Evolutionary conservation across 2,888 invertebrate genomes (phyloP), one percentile per base, ranked within the genome.

Genomic region (Griposia aprilina): DNA sequence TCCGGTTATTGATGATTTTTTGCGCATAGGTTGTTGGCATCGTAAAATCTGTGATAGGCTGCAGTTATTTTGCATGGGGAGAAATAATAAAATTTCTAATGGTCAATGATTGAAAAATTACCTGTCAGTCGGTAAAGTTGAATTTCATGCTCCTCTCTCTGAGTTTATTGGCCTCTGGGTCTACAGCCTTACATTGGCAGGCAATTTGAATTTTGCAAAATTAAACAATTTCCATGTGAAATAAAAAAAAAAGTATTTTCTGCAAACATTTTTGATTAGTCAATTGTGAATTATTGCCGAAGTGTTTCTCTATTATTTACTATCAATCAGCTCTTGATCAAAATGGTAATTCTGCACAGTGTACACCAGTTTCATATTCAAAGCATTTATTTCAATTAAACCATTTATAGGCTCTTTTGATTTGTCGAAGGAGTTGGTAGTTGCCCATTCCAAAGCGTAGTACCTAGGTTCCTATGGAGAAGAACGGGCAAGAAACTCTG

Each of bases 21-120:
- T 87, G 80, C 86, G 73, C 77, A 76, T 81, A 76, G 89, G 85
- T 89, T 88, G 80, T 88, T 87, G 85, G 77, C 81, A 81, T 80
- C 84, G 79, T 87, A 85, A 81, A 85, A 80, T 73, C 68, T 76
- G 4, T 78, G 77, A 79, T 77, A 80, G 76, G 76, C 76, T 86
- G 89, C 88, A 88, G 89, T 88, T 87, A 86, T 87, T 84, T 88
- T 76, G 87, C 88, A 88, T 88, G 83, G 62, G 60, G 71, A 78
- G 83, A 76, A 50, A 83, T 73, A 82, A 83, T 88, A 81, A 85
- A 83, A 84, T 83, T 72, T 83, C 76, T 76, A 79, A 84, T 79
- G 41, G 71, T 52, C 63, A 57, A 59, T 76, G 78, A 84, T 80
- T 81, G 71, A 71, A 78, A 82, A 82, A 84, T 82, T 82, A 68